Conservation (phyloP, 2,113 vertebrate genomes). For the Glareola pratincola region DNA sequence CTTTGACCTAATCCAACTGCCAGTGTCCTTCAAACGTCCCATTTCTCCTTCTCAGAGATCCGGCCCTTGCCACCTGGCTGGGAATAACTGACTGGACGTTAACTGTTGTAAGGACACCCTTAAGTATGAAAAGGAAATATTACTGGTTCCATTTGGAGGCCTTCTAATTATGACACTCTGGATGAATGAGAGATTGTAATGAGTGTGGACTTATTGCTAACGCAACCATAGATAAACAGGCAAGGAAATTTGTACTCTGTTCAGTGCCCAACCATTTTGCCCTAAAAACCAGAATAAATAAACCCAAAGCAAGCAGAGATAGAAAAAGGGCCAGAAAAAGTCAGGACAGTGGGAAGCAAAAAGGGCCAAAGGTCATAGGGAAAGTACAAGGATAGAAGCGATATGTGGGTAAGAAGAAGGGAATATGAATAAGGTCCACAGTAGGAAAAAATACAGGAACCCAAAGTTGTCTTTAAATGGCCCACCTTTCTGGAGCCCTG, state of each 20-base stretch:
- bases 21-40: background rate
- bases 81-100: background rate
- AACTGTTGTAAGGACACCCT: background rate
- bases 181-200: background rate
- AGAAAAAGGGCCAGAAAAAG: background rate
- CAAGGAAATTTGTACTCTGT: background rate
- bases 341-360: background rate
- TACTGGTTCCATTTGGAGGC: background rate
- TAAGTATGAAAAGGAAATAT: background rate
- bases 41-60: background rate
- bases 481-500: slow-evolving; percentile 21
- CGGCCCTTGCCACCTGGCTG: background rate
- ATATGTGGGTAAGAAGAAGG: background rate
- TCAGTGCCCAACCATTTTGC: background rate
- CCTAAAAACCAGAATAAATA: background rate
- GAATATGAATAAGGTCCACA: background rate
- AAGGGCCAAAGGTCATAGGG: background rate
- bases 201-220: background rate
- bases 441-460: background rate
- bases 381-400: background rate
- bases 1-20: background rate
- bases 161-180: background rate
- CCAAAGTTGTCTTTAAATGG: background rate
- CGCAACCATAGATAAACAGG: background rate
- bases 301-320: background rate